Evolutionary conservation across 2,888 invertebrate genomes (phyloP), one percentile per base, ranked within the genome.

Genomic region (Rhodophaea formosa): DNA sequence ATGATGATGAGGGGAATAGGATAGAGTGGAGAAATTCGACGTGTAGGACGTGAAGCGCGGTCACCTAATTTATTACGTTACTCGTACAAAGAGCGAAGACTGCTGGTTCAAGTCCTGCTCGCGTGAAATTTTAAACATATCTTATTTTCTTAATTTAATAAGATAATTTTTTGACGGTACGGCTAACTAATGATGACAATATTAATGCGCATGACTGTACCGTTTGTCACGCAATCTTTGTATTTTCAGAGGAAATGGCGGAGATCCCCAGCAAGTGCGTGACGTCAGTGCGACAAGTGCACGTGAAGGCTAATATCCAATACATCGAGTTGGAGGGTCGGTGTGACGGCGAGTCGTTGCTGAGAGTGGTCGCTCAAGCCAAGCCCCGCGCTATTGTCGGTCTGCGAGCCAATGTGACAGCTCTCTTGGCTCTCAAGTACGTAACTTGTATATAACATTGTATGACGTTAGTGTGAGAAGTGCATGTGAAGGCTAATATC

Each of bases 271-370:
- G 97, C 16, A 99, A 99, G 83, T 98, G 98, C 77, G 92, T 97
- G 2, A 92, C 94, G 8, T 92, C 94, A 29, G 93, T 93, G 7
- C 94, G 96, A 5, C 94, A 94, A 0, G 93, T 98, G 49, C 93
- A 94, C 63, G 93, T 99, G 0, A 95, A 95, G 70, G 98, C 98
- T 2, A 95, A 95, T 73, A 94, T 99, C 7, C 96, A 96, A 68
- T 99, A 97, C 77, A 99, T 99, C 62, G 99, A 99, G 87, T 97
- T 99, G 79, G 99, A 99, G 79, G 99, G 99, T 0, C 93, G 96
- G 56, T 96, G 96, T 7, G 97, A 97, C 79, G 96, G 97, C 0
- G 96, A 96, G 80, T 96, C 96, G 0, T 80, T 96, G 68, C 91
- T 95, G 64, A 95, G 98, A 70, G 95, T 98, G 52, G 89, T 98